phyloP scores from a whole-genome alignment of 2,888 invertebrate species.

The Tetropium fuscum region DNA sequence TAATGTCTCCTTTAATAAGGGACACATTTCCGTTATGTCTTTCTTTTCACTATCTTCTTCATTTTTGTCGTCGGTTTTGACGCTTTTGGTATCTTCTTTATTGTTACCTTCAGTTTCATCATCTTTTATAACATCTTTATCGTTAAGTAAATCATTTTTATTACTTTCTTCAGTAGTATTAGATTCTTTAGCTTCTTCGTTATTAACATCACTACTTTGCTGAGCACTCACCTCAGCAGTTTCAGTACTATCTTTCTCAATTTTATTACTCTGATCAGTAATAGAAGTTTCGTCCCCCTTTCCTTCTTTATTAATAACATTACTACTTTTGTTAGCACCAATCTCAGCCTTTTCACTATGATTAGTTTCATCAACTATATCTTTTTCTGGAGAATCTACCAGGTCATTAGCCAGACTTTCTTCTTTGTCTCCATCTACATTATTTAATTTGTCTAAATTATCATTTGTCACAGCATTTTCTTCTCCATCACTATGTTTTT shows the following conservation, averaged over 20 bases:
- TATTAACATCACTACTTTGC: not conserved
- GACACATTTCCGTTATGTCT: not conserved
- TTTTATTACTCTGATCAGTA: no score
- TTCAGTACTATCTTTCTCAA: conserved; percentile 15
- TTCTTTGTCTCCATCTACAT: not conserved
- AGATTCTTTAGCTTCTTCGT: not conserved
- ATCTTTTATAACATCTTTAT: not conserved
- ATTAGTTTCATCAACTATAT: no score
- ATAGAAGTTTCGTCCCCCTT: no score
- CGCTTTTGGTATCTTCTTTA: not conserved
- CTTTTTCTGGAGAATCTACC: no score
- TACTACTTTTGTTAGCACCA: no score
- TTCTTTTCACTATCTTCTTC: not conserved
- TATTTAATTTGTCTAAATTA: not conserved
- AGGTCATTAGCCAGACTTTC: no score
- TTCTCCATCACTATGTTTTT: no score
- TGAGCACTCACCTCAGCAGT: not conserved
- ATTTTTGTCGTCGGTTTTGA: conserved; percentile 4
- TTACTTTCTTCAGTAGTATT: not conserved
- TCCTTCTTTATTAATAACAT: no score
- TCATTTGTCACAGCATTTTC: no score
- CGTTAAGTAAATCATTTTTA: not conserved
- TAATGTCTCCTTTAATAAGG: conserved; percentile 36
- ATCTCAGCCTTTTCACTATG: no score
- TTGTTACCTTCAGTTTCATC: not conserved